Evolutionary conservation across 2,797 vertebrate genomes (phyloP).

Genomic region (Podarcis siculus): DNA sequence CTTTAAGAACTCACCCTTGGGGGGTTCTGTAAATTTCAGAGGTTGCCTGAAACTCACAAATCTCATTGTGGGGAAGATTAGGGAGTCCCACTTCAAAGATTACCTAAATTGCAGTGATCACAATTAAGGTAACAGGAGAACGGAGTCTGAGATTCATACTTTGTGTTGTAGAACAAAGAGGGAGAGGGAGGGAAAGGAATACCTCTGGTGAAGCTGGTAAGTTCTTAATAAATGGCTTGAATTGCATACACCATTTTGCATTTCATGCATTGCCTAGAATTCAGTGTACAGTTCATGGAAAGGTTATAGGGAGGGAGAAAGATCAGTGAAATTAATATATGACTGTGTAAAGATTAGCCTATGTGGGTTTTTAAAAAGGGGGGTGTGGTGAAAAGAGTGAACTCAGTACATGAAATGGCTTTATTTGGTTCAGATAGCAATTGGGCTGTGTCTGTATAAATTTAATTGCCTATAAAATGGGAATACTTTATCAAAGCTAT

Average conservation of each 20-base stretch:
- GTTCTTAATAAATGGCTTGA: too few species aligned
- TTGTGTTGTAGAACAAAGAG: background rate
- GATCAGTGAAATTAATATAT: too few species aligned
- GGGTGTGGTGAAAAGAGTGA: too few species aligned
- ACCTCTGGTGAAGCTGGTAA: background rate
- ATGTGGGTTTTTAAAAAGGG: too few species aligned
- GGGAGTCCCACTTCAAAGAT: background rate
- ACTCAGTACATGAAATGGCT: background rate
- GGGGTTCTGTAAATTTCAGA: background rate
- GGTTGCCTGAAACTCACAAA: background rate
- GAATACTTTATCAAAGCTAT: background rate
- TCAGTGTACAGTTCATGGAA: too few species aligned
- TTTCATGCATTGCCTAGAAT: too few species aligned
- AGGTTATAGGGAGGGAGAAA: too few species aligned
- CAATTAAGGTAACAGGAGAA: background rate
- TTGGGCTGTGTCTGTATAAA: background rate
- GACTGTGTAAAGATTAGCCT: too few species aligned
- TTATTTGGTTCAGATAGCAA: background rate
- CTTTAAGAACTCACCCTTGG: background rate
- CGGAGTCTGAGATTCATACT: background rate
- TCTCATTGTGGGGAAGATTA: background rate
- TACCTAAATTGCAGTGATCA: background rate
- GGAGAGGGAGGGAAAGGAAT: background rate
- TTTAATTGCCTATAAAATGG: background rate
- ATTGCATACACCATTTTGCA: too few species aligned